A percentile compares a stretch with the other conserved stretches of the same genome.
These are phyloP conservation scores for Arbacia lixula DNA, from an alignment of 53 echinoderm and acorn worm genomes.

Conservation along the genomic window DNA sequence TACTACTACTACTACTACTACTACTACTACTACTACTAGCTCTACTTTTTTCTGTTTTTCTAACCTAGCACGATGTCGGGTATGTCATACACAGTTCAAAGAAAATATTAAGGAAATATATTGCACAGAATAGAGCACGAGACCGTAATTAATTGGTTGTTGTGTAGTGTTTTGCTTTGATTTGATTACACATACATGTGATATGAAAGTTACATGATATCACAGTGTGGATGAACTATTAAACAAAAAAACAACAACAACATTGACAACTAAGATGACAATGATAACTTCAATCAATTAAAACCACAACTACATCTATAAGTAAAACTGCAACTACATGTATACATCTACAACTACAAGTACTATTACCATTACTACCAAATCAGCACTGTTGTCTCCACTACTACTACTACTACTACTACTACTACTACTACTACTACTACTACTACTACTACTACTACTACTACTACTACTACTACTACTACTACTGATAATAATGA, in stretches of 20 bases:
- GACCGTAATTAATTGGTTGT: neutral
- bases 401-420: too few species aligned
- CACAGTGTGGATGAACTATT: too few species aligned
- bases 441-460: slow-evolving; percentile 11
- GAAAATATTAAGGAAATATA: slow-evolving; percentile 28
- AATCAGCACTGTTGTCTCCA: too few species aligned
- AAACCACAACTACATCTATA: too few species aligned
- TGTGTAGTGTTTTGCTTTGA: neutral
- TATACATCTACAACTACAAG: too few species aligned
- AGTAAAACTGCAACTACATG: too few species aligned
- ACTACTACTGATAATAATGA: neutral
- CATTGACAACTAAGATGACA: too few species aligned
- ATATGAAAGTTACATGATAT: too few species aligned
- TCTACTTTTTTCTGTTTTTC: slow-evolving; percentile 10
- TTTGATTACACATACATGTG: too few species aligned
- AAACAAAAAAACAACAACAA: too few species aligned
- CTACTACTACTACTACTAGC: neutral
- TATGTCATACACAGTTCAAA: slow-evolving; percentile 31
- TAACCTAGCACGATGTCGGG: slow-evolving; percentile 41
- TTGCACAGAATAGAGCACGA: slow-evolving; percentile 29
- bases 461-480: slow-evolving; percentile 7
- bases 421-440: slow-evolving; percentile 2
- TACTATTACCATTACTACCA: too few species aligned
- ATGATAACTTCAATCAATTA: too few species aligned
- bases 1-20: neutral